Evolutionary conservation across 2,113 vertebrate genomes (phyloP).

Genomic region (Puntigrus tetrazona): DNA sequence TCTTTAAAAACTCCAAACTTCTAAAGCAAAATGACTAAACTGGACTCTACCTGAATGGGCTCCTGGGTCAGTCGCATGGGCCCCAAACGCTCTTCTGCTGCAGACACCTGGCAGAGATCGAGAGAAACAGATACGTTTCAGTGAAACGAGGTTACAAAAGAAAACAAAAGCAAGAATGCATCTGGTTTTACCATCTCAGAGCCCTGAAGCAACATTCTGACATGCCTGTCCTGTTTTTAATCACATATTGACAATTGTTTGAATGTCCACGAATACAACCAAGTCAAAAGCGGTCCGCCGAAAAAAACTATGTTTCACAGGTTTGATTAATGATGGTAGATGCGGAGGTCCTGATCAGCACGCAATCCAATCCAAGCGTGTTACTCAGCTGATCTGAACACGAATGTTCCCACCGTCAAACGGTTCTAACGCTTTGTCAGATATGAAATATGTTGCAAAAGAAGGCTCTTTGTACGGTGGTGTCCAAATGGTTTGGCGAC

Average conservation of each 20-base stretch:
- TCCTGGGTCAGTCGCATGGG: constrained; percentile 94
- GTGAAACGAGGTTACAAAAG: not conserved
- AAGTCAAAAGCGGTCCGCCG: not conserved
- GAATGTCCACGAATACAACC: not conserved
- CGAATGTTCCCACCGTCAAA: not conserved
- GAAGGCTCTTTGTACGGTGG: not conserved
- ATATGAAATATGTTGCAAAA: not conserved
- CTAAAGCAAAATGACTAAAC: not conserved
- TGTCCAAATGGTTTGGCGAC: not conserved
- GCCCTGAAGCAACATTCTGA: constrained; percentile 66
- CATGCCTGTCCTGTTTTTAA: constrained; percentile 47
- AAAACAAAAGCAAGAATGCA: not conserved
- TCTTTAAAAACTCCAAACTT: not conserved
- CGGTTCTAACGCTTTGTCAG: not conserved
- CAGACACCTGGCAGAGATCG: constrained; percentile 76
- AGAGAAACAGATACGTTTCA: not conserved
- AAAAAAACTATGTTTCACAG: not conserved
- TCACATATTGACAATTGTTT: not conserved
- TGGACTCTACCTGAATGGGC: constrained; percentile 85
- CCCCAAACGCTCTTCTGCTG: constrained; percentile 87
- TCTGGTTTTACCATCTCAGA: constrained; percentile 67
- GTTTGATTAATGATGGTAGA: not conserved
- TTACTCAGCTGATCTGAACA: not conserved
- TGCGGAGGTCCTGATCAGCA: not conserved
- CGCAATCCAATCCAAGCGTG: not conserved